Evolutionary conservation across 2,113 vertebrate genomes (phyloP).

Genomic region (Isichthys henryi): DNA sequence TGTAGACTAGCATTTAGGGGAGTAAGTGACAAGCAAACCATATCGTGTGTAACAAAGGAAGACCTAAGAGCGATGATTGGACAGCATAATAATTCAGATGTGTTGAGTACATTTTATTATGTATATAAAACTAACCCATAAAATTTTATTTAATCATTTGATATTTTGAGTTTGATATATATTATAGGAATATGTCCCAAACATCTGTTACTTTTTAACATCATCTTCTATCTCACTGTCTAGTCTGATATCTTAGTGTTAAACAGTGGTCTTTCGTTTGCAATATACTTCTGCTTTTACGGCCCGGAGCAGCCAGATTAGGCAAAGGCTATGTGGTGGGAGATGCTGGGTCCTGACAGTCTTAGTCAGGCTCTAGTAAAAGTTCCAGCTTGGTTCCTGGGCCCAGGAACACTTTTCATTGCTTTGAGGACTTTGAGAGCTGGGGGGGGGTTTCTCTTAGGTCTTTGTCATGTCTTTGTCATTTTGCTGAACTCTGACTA

Average conservation of each 20-base stretch:
- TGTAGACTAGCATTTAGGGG: neutral
- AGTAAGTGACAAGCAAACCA: neutral
- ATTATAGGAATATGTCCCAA: neutral
- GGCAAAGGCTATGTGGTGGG: neutral
- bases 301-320: neutral
- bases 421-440: neutral
- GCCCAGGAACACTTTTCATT: neutral
- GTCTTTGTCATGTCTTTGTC: neutral
- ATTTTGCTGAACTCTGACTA: neutral
- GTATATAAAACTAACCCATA: neutral
- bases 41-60: neutral
- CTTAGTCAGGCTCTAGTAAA: neutral
- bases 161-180: neutral
- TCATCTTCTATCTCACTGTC: neutral
- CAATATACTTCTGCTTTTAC: neutral
- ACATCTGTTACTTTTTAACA: neutral
- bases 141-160: neutral
- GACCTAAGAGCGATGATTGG: neutral
- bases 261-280: neutral
- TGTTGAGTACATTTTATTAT: neutral
- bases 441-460: neutral
- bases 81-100: neutral
- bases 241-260: neutral
- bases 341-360: neutral
- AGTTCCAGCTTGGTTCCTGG: neutral